These are phyloP conservation scores for Nemurella pictetii DNA, from an alignment of 2,888 invertebrate genomes.

Conservation along the genomic window DNA sequence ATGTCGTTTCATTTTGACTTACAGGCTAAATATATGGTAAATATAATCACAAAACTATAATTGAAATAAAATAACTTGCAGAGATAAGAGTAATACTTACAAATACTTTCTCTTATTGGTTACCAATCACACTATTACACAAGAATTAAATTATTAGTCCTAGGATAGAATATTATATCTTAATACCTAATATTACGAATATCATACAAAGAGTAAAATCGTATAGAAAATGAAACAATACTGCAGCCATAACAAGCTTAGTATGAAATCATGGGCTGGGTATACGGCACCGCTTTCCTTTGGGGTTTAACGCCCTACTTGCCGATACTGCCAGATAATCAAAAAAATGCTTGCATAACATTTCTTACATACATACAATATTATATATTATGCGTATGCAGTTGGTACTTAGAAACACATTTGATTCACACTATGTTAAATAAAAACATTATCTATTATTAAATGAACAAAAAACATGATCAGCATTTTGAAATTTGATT, in stretches of 20 bases:
- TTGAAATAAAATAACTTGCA: neutral
- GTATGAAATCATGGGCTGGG: neutral
- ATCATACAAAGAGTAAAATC: neutral
- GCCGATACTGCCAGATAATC: neutral
- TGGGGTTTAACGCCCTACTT: neutral
- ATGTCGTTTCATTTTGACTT: neutral
- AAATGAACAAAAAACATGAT: neutral
- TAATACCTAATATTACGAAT: neutral
- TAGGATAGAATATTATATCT: neutral
- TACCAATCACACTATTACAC: neutral
- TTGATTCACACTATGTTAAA: neutral
- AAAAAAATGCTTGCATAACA: neutral
- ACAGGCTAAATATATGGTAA: neutral
- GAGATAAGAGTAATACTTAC: neutral
- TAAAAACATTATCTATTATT: neutral
- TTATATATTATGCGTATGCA: neutral
- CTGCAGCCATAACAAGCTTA: neutral
- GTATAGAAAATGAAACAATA: neutral
- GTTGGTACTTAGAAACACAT: neutral
- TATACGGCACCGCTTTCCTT: neutral
- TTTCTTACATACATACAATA: neutral
- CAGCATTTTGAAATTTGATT: neutral
- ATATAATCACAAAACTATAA: neutral
- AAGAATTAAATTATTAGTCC: neutral
- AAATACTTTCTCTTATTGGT: neutral